These are phyloP conservation scores for Baryphthengus martii DNA, from an alignment of 2,113 vertebrate species.

Conservation along the genomic window DNA sequence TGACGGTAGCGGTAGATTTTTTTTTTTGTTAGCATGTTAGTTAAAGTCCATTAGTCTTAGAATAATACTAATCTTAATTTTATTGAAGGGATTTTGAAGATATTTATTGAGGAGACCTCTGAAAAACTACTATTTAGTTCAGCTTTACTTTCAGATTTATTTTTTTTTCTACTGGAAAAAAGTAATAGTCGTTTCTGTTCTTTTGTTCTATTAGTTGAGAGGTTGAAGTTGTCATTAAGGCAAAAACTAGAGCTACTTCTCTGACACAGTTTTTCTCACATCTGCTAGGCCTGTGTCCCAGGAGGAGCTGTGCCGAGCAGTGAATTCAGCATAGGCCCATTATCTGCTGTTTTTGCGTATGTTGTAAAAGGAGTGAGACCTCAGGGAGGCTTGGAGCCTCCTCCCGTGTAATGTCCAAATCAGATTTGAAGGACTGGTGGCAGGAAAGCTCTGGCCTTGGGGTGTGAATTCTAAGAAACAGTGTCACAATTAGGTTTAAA, in stretches of 20 bases:
- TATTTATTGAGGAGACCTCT: slow-evolving; percentile 13
- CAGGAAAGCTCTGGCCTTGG: slow-evolving; percentile 81
- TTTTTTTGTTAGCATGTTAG: not conserved
- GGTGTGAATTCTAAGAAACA: slow-evolving; percentile 78
- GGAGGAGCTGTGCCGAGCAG: slow-evolving; percentile 70
- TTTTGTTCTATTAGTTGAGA: slow-evolving; percentile 77
- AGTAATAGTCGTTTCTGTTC: slow-evolving; percentile 59
- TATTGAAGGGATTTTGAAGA: not conserved
- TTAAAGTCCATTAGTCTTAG: not conserved
- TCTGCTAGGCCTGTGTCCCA: slow-evolving; percentile 79
- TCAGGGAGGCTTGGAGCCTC: slow-evolving; percentile 77
- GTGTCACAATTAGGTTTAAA: slow-evolving; percentile 82
- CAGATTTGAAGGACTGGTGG: slow-evolving; percentile 79
- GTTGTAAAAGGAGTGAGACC: slow-evolving; percentile 73
- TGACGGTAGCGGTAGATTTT: not conserved
- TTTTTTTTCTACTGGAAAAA: slow-evolving; percentile 23
- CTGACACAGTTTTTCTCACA: slow-evolving; percentile 79
- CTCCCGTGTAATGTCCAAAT: slow-evolving; percentile 78
- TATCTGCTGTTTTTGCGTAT: slow-evolving; percentile 73
- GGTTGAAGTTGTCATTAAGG: slow-evolving; percentile 81
- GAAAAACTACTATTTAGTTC: slow-evolving; percentile 62
- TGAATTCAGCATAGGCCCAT: slow-evolving; percentile 79
- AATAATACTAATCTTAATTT: not conserved
- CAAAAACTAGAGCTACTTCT: slow-evolving; percentile 76
- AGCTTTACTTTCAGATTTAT: slow-evolving; percentile 40